These are phyloP conservation scores for Tenualosa thibaudeaui DNA, from an alignment of 2,797 vertebrate species.

Conservation along the genomic window DNA sequence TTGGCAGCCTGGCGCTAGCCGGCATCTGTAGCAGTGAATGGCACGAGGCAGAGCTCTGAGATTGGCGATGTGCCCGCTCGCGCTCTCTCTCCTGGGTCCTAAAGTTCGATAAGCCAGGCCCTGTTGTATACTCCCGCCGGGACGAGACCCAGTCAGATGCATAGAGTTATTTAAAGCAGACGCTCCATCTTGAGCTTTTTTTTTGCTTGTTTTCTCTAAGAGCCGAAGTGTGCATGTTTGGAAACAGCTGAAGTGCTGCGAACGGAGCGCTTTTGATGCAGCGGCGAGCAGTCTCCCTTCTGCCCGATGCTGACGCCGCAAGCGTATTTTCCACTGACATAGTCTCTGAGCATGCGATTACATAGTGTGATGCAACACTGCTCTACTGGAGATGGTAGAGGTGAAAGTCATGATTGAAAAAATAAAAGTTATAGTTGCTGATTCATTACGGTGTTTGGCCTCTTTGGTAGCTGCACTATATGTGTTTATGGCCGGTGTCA, in stretches of 20 bases:
- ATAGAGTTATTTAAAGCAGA: neutral
- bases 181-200: neutral
- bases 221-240: constrained; percentile 5
- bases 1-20: neutral
- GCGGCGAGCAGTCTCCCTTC: neutral
- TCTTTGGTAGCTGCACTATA: neutral
- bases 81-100: neutral
- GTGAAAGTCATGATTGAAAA: neutral
- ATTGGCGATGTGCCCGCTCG: neutral
- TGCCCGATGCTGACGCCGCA: neutral
- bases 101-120: neutral
- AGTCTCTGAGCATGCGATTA: neutral
- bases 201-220: neutral
- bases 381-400: neutral
- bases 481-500: neutral
- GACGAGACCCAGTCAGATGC: neutral
- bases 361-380: neutral
- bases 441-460: neutral
- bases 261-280: neutral
- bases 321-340: neutral
- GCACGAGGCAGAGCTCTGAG: neutral
- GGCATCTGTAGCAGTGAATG: neutral
- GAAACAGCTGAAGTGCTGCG: constrained; percentile 10
- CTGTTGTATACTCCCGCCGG: neutral
- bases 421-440: neutral